Percentiles rank a stretch among this genome's conserved stretches.
Evolutionary conservation across 2,113 vertebrate species (phyloP).

Genomic region (Limanda limanda): DNA sequence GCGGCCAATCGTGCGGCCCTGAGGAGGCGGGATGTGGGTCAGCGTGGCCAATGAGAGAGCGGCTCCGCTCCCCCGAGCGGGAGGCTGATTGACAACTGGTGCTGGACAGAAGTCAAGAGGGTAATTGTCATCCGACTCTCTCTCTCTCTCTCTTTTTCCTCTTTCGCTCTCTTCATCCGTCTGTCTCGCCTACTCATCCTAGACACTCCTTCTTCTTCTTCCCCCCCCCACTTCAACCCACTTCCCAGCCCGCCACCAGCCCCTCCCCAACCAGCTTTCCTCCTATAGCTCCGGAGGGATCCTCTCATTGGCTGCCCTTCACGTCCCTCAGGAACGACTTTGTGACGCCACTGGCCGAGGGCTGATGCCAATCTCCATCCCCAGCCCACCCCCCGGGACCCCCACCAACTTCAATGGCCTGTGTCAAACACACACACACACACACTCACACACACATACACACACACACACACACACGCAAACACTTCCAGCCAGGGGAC

Average conservation of each 20-base stretch:
- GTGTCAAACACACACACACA: slow-evolving; percentile 63
- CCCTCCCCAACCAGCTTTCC: slow-evolving; percentile 31
- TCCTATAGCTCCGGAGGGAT: slow-evolving; percentile 54
- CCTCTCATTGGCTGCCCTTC: slow-evolving; percentile 77
- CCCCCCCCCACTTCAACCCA: slow-evolving; percentile 29
- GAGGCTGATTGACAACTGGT: slow-evolving; percentile 75
- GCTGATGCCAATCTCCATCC: slow-evolving; percentile 80
- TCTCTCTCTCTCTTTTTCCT: slow-evolving; percentile 42
- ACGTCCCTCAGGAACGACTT: slow-evolving; percentile 71
- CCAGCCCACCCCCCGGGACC: slow-evolving; percentile 62
- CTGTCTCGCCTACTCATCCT: slow-evolving; percentile 48
- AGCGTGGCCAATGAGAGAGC: slow-evolving; percentile 60
- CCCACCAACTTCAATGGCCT: slow-evolving; percentile 78
- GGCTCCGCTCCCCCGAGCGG: slow-evolving; percentile 46
- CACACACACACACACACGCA: slow-evolving; percentile 48
- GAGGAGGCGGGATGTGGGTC: slow-evolving; percentile 74
- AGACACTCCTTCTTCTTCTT: slow-evolving; percentile 32
- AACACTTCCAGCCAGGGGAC: slow-evolving; percentile 70
- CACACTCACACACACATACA: slow-evolving; percentile 48
- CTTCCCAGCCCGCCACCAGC: slow-evolving; percentile 37
- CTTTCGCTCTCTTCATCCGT: slow-evolving; percentile 51
- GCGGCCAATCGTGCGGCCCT: slow-evolving; percentile 79
- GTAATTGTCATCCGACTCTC: slow-evolving; percentile 73
- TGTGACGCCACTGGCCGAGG: slow-evolving; percentile 73
- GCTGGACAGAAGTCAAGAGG: slow-evolving; percentile 78